phyloP scores from a whole-genome alignment of 1,140 invertebrate species.

The Ganaspis sp. region DNA sequence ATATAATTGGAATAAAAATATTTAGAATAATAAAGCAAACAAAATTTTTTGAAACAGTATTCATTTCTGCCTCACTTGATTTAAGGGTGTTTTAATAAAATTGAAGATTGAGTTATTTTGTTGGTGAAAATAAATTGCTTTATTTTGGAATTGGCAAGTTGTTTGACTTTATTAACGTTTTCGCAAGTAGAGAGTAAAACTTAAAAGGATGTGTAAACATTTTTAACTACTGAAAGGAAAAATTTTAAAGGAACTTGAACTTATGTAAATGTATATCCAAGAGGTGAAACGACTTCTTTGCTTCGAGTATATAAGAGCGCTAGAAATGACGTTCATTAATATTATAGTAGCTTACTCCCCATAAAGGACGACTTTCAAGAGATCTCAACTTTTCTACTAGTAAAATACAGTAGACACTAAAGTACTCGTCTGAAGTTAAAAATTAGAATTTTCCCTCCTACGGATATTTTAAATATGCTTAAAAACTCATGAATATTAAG shows the following conservation, averaged over 20 bases:
- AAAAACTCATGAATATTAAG: too few species aligned
- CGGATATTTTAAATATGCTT: too few species aligned
- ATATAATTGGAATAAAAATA: too few species aligned
- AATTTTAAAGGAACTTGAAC: neutral
- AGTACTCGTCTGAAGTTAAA: neutral
- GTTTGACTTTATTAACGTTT: neutral
- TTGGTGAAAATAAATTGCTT: too few species aligned
- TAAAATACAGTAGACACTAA: conserved; percentile 1
- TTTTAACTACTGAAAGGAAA: neutral
- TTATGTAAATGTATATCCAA: neutral
- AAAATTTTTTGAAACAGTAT: too few species aligned
- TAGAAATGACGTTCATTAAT: conserved; percentile 55
- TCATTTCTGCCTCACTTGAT: too few species aligned
- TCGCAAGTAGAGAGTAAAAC: neutral
- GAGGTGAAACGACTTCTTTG: conserved; percentile 39
- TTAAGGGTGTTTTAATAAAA: too few species aligned
- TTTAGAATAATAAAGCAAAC: too few species aligned
- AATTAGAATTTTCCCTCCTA: neutral
- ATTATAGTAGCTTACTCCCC: conserved; percentile 46
- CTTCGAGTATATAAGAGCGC: conserved; percentile 50
- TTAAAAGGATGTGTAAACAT: neutral
- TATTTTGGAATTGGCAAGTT: neutral
- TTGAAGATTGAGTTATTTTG: too few species aligned
- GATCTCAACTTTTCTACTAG: neutral
- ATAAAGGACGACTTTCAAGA: conserved; percentile 30